Base-by-base conservation (phyloP, 2,113 vertebrate genomes). In the Maccullochella peelii region DNA sequence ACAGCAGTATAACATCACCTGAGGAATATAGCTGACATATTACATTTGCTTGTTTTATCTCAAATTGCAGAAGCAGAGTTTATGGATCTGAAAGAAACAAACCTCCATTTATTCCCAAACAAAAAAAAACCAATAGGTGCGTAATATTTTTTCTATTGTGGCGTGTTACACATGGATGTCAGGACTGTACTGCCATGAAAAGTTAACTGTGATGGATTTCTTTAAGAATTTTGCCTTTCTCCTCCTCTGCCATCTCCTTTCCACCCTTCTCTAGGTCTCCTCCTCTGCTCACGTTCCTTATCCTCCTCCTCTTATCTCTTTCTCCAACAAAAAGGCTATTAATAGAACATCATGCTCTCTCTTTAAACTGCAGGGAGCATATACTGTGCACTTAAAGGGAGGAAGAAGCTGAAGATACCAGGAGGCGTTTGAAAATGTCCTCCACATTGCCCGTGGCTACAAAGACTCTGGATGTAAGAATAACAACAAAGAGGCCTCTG, bases 321-420 rank as follows among this genome's bases (percentile, higher is more conserved):
- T 87, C 81, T 84, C 79, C 80, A 89, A 92, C 88, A 88, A 87
- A 89, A 91, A 82, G 30, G 80, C 91, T 95, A 94, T 95, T 93
- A 94, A 92, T 95, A 95, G 92, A 77, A 74, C 82, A 84, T 70
- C 70, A 87, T 78, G 82, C 86, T 88, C 83, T 87, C 84, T 78
- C 81, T 79, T 89, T 80, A 87, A 94, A 90, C 84, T 92, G 91
- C 88, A 85, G 75, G 91, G 79, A 91, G 74, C 78, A 79, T 92
- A 90, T 88, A 88, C 69, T 9, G 76, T 85, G 86, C 92, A 91
- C 89, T 92, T 83, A 89, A 87, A 92, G 80, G 69, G 55, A 76
- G 73, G 80, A 82, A 80, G 84, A 86, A 89, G 88, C 86, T 77
- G 83, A 89, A 89, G 87, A 91, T 89, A 91, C 89, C 83, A 78